A percentile compares a stretch with the other conserved stretches of the same genome.
These are phyloP conservation scores for Bungarus multicinctus DNA, from an alignment of 2,113 vertebrate genomes.

Conservation along the genomic window DNA sequence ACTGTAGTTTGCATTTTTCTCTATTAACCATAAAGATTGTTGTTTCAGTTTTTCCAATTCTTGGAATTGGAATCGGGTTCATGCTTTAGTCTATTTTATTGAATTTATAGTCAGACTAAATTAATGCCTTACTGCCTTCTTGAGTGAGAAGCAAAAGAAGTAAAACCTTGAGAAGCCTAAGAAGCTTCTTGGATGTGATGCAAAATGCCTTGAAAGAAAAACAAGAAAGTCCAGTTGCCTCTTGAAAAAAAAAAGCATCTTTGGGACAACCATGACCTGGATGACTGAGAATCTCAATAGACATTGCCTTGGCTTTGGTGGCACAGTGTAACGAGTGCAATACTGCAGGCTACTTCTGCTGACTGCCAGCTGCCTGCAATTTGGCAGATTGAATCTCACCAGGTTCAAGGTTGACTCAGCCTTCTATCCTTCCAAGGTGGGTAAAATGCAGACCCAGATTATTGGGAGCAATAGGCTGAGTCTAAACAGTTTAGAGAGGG, in stretches of 20 bases:
- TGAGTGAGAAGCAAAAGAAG: not conserved
- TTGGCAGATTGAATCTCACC: too few relatives aligned
- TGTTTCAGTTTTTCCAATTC: not conserved
- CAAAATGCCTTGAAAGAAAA: not conserved
- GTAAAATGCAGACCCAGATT: too few relatives aligned
- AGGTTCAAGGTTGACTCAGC: too few relatives aligned
- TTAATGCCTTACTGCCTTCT: not conserved
- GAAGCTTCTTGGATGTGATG: not conserved
- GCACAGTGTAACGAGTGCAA: too few relatives aligned
- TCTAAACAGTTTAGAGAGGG: too few relatives aligned
- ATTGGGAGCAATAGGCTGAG: too few relatives aligned
- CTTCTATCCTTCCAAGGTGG: too few relatives aligned
- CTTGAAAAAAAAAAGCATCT: not conserved
- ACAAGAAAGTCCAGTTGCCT: not conserved
- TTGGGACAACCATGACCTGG: not conserved
- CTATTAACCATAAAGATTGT: not conserved
- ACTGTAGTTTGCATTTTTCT: not conserved
- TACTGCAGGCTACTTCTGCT: too few relatives aligned
- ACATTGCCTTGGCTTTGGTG: not conserved
- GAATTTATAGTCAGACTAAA: not conserved
- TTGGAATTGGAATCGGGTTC: too few relatives aligned
- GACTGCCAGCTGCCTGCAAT: too few relatives aligned
- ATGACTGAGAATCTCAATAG: not conserved
- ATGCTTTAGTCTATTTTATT: not conserved
- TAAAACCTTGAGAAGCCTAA: too few relatives aligned